These are phyloP conservation scores for Saccopteryx bilineata DNA, from an alignment of 2,113 vertebrate species.

Conservation along the genomic window DNA sequence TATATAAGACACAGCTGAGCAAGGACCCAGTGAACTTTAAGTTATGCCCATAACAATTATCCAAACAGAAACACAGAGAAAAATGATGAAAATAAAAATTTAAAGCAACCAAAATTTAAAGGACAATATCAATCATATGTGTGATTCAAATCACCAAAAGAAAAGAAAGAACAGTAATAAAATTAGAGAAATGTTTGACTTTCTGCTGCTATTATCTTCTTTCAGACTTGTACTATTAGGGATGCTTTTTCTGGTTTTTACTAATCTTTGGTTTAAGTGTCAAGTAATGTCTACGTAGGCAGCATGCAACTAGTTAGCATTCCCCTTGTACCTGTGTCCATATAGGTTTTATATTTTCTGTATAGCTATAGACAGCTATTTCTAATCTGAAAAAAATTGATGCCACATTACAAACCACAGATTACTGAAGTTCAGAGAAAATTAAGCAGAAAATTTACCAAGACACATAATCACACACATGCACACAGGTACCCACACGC, in stretches of 20 bases:
- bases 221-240: background rate
- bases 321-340: background rate
- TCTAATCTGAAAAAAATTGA: background rate
- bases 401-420: background rate
- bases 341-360: background rate
- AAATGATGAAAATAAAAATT: background rate
- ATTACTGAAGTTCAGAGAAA: background rate
- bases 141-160: background rate
- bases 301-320: background rate
- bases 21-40: constrained; percentile 1
- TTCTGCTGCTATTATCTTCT: background rate
- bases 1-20: background rate
- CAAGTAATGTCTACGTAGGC: background rate
- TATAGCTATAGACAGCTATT: background rate
- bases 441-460: background rate
- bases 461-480: background rate
- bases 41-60: background rate
- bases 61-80: background rate
- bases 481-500: background rate
- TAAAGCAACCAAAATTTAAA: background rate
- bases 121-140: background rate
- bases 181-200: background rate
- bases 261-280: background rate
- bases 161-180: background rate
- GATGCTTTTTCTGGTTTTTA: background rate